Conservation (phyloP, 2,888 invertebrate genomes). For the Atethmia centrago region DNA sequence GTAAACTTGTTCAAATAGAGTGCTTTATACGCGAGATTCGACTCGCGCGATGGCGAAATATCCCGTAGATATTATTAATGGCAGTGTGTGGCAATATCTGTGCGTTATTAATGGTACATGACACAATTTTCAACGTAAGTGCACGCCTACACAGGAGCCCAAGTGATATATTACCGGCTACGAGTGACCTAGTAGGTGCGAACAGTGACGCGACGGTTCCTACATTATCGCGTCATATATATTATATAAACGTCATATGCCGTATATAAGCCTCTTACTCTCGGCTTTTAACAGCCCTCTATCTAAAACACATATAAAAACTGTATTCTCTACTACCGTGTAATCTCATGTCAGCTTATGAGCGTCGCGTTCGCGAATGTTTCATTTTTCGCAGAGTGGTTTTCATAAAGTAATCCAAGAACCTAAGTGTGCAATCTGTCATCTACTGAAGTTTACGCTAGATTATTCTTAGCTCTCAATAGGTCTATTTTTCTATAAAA, state of each 20-base stretch:
- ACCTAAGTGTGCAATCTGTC: neutral
- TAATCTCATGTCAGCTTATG: conserved; percentile 21
- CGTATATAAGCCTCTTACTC: neutral
- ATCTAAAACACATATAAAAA: neutral
- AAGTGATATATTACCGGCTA: neutral
- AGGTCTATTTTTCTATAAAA: neutral
- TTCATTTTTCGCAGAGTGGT: neutral
- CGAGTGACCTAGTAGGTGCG: conserved; percentile 9
- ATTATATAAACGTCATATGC: neutral
- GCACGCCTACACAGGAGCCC: conserved; percentile 4
- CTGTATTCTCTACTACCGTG: neutral
- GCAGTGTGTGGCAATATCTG: conserved; percentile 16
- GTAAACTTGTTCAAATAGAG: conserved; percentile 38
- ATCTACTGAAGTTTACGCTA: neutral
- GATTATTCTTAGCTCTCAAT: neutral
- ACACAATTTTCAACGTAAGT: neutral
- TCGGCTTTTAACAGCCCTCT: conserved; percentile 18
- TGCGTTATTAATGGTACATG: conserved; percentile 2
- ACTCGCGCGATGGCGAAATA: conserved; percentile 35
- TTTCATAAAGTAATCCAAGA: neutral
- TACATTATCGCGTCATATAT: no score
- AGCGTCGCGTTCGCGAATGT: neutral
- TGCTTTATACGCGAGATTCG: conserved; percentile 25
- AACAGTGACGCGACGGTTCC: no score
- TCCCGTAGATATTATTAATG: conserved; percentile 1